phyloP scores from a whole-genome alignment of 2,888 invertebrate species.

The Sphaerophoria taeniata region DNA sequence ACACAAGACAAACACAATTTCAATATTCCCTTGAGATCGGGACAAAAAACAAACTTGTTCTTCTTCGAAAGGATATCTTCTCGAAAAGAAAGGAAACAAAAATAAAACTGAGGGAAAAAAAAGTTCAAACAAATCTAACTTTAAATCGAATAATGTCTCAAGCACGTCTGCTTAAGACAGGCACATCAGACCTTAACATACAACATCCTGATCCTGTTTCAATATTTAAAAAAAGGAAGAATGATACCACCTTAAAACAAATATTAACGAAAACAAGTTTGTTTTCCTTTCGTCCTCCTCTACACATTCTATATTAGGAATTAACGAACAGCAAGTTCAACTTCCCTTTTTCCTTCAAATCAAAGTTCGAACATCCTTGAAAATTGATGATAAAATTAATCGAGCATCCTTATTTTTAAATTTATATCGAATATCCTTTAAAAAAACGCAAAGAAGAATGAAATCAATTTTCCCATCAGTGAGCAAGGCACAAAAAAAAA shows the following conservation, averaged over 20 bases:
- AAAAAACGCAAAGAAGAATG: slow-evolving; percentile 16
- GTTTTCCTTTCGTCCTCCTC: slow-evolving; percentile 2
- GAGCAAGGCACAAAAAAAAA: slow-evolving; percentile 13
- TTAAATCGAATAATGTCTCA: slow-evolving; percentile 36
- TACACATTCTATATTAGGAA: no score
- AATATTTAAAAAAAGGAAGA: neutral
- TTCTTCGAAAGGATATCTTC: neutral
- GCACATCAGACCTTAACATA: neutral
- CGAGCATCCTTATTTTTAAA: slow-evolving; percentile 19
- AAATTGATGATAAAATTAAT: slow-evolving; percentile 35
- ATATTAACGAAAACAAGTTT: slow-evolving; percentile 30
- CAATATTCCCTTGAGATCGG: no score
- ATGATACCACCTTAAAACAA: slow-evolving; percentile 21
- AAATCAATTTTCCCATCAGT: slow-evolving; percentile 36
- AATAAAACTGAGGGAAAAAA: neutral
- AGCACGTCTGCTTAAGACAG: neutral
- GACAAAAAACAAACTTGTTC: neutral
- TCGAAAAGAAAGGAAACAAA: neutral
- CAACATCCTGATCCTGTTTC: neutral
- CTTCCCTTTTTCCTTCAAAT: slow-evolving; percentile 25
- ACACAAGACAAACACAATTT: no score
- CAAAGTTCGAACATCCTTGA: slow-evolving; percentile 21
- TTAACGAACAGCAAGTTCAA: slow-evolving; percentile 33
- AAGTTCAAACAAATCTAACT: slow-evolving; percentile 42
- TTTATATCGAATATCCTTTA: slow-evolving; percentile 15